Base-by-base conservation (phyloP, 2,797 vertebrate genomes). In the Heliangelus exortis region DNA sequence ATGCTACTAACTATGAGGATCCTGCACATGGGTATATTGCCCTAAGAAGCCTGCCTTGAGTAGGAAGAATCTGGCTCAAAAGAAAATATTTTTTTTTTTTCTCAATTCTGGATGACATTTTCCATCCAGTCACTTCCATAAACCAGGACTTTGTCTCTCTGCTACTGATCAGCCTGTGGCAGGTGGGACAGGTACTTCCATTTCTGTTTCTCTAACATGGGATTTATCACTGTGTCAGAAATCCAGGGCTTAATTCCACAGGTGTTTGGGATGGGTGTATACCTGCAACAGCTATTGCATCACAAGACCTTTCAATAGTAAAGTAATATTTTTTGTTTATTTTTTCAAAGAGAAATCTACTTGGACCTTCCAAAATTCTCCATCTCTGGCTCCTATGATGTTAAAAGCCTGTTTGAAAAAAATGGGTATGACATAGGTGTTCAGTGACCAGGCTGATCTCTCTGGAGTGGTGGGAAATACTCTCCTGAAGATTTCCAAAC, bases 301-400 rank as follows among this genome's bases (percentile, higher is more conserved):
- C 2, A 2, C 83, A 9, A 12, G 10, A 72, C 48, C 9, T 82
- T 63, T 19, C 12, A 76, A 33, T 58, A 88, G 45, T 33, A 34
- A 13, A 22, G 4, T 11, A 3, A 39, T 1, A 11, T 57, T 86
- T 89, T 91, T 33, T n/a, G 2, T 74, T 89, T 90, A 5, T 88
- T 89, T 87, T 75, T 77, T 0, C 51, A 73, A 84, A 98, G 98
- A 39, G 1, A 87, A 5, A 61, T 98, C 72, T 71, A 97, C 33
- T 59, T 98, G 82, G 78, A 94, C 22, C 57, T 98, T 72, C 98
- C 98, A 28, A 95, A 90, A 92, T 96, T 98, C 87, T 96, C 96
- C 10, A 36, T 98, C 51, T 96, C 97, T 0, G 33, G 58, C 8
- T 79, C 79, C 4, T 96, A 97, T 31, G 91, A 96, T 54, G 57